Evolutionary conservation across 2,888 invertebrate genomes (phyloP), one percentile per base, ranked within the genome.

Genomic region (Andrena hattorfiana): DNA sequence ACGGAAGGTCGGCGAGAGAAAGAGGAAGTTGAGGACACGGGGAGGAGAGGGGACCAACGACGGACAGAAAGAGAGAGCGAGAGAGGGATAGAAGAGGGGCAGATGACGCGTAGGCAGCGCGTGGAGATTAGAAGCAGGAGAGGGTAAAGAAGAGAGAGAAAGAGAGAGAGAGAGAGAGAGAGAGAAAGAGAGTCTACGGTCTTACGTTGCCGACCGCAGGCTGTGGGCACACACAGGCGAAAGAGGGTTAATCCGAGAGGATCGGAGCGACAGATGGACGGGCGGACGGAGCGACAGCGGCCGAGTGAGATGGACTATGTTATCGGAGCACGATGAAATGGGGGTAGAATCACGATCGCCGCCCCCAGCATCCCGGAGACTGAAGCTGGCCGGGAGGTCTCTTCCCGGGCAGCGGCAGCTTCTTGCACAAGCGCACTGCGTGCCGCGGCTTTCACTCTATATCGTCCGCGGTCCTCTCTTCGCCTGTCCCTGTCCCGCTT

Each of bases 311-410:
- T 73, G 84, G 87, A 85, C 88, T 86, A 83, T 87, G 87, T 89
- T 89, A 89, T 89, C 86, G 89, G 87, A 89, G 88, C 92, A 87
- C 90, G 88, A 88, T 89, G 90, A 92, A 91, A 91, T 91, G 91
- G 92, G 92, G 92, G 91, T 91, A 89, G 92, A 92, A 92, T 92
- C 93, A 93, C 93, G 92, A 93, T 93, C 93, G 90, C 91, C 92
- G 93, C 93, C 93, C 93, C 93, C 93, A 93, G 93, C 93, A 93
- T 93, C 93, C 93, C 94, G 92, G 93, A 93, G 93, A 93, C 93
- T 93, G 93, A 93, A 91, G 92, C 93, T 93, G 91, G 91, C 93
- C 92, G 93, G 93, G 93, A 92, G 90, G 87, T 89, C 92, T 92
- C 93, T 93, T 93, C 93, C 93, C 93, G 93, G 93, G 93, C 93